Conservation (phyloP, 2,888 invertebrate genomes). For the Boloria selene region DNA sequence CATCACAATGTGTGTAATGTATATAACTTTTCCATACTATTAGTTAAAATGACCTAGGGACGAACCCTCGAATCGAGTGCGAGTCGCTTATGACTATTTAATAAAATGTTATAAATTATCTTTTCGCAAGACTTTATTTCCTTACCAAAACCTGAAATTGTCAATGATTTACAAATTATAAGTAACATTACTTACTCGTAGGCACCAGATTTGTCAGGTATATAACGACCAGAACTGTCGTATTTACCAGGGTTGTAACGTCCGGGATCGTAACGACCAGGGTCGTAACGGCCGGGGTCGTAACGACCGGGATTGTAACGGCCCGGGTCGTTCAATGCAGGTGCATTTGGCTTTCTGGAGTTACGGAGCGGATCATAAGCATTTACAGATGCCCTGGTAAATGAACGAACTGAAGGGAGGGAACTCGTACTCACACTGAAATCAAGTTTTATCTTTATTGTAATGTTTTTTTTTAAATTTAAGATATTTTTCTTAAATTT, state of each 20-base stretch:
- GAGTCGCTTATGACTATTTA: no score
- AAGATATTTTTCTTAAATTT: neutral
- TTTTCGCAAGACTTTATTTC: no score
- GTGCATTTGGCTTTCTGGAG: constrained; percentile 19
- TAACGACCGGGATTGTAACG: constrained; percentile 43
- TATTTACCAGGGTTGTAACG: constrained; percentile 44
- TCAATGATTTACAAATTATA: neutral
- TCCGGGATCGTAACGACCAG: constrained; percentile 44
- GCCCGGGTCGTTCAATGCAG: constrained; percentile 42
- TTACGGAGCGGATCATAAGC: constrained; percentile 36
- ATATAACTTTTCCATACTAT: no score
- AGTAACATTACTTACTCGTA: constrained; percentile 62
- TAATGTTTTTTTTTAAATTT: neutral
- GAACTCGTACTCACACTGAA: constrained; percentile 32
- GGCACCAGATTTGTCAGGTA: constrained; percentile 58
- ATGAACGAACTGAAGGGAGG: constrained; percentile 31
- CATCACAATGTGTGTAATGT: no score
- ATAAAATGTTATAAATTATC: no score
- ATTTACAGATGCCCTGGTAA: constrained; percentile 31
- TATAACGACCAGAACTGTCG: constrained; percentile 44
- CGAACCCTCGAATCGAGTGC: no score
- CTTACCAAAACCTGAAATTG: no score
- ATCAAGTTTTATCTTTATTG: neutral
- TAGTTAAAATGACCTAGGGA: no score
- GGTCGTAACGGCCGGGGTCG: constrained; percentile 43